Evolutionary conservation across 2,888 invertebrate species (phyloP), one percentile per base, ranked within the genome.

Genomic region (Melinopterus prodromus): DNA sequence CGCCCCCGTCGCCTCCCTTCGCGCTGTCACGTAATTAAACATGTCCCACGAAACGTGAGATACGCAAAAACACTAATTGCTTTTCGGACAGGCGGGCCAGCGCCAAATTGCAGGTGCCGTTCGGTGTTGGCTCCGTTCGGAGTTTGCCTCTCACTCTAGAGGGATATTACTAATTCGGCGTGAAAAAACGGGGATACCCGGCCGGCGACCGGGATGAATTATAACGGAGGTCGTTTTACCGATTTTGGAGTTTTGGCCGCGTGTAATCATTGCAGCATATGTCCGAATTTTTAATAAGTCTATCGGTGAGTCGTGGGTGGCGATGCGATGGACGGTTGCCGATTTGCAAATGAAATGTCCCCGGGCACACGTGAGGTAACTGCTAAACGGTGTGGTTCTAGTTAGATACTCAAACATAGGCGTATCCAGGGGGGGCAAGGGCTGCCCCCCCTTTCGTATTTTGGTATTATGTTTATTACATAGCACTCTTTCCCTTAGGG

Each of bases 61-160:
- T 87, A 86, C 87, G 88, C 88, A 88, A 88, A 89, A 88, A 88
- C 88, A 87, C 88, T 88, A 89, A 88, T 89, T 89, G 88, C 88
- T 88, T 89, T 88, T 86, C 88, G 88, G 74, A 53, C 53, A 53
- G 53, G 53, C 53, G 9, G 12, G 87, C 88, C 86, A 84, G 83
- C 85, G 86, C 87, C 88, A 88, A 88, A 88, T 88, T 88, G 88
- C 89, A 89, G 89, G 89, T 89, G 88, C 87, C 88, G 87, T 88
- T 26, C 26, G 3, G 26, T 2, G 26, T 26, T 26, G 2, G 26
- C 26, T 26, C 26, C 3, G 26, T 26, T 26, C 26, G 3, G 26
- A 3, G 26, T 26, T 53, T 2, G 7, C 53, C 9, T 12, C 53
- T 53, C 53, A 53, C 53, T 53, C 53, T 53, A 12, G 38, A 9